These are phyloP conservation scores for Theristicus caerulescens DNA, from an alignment of 2,113 vertebrate genomes.

Conservation along the genomic window DNA sequence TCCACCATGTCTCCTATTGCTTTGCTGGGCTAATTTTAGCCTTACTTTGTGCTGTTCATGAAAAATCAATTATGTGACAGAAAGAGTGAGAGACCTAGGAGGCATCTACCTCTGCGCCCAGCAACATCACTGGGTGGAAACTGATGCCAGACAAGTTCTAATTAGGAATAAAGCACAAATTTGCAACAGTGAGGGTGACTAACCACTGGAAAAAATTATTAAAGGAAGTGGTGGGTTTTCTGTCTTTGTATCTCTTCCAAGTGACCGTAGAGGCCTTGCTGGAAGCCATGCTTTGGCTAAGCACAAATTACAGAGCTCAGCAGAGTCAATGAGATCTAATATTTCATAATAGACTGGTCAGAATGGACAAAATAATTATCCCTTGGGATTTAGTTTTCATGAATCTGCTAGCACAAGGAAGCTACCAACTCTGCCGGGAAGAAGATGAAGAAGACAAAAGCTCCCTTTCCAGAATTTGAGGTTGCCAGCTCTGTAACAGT, in stretches of 20 bases:
- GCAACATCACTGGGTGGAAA: not conserved
- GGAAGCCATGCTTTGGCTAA: not conserved
- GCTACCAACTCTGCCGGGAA: not conserved
- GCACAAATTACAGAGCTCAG: not conserved
- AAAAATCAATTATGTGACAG: slow-evolving; percentile 56
- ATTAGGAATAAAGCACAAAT: slow-evolving; percentile 39
- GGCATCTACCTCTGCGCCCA: not conserved
- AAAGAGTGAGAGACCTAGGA: slow-evolving; percentile 24
- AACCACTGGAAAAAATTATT: slow-evolving; percentile 27
- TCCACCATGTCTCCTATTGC: not conserved
- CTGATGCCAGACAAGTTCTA: slow-evolving; percentile 20
- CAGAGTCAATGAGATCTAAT: not conserved
- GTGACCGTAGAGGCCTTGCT: not conserved
- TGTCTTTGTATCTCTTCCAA: not conserved
- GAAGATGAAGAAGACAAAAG: not conserved
- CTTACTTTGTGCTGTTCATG: slow-evolving; percentile 7
- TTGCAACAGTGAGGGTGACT: slow-evolving; percentile 27
- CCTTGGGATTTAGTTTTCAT: not conserved
- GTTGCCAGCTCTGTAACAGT: not conserved
- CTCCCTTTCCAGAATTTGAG: not conserved
- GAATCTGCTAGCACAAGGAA: not conserved
- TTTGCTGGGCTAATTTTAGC: slow-evolving; percentile 44
- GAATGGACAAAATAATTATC: not conserved
- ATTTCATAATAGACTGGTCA: not conserved
- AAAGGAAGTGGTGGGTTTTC: not conserved